Conservation (phyloP, 1,140 invertebrate genomes). For the Drosophila suzukii region DNA sequence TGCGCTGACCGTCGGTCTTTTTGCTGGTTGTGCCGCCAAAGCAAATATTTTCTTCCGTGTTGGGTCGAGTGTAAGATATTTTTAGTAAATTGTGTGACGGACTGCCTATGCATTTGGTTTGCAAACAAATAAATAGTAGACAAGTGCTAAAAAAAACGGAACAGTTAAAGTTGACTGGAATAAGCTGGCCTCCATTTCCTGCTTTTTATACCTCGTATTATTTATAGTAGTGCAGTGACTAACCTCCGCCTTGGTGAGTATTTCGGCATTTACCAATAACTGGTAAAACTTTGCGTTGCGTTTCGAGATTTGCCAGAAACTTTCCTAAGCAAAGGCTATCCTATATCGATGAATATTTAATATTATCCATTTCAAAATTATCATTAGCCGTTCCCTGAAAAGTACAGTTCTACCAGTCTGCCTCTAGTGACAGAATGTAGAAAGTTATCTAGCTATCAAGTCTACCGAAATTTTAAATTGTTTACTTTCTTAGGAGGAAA, state of each 20-base stretch:
- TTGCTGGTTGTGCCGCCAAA: neutral
- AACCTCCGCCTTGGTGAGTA: constrained; percentile 9
- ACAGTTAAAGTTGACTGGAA: neutral
- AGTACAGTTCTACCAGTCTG: neutral
- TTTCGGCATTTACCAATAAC: neutral
- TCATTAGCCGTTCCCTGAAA: neutral
- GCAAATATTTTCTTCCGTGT: neutral
- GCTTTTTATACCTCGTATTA: neutral
- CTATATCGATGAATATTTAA: too few species aligned
- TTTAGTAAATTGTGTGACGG: neutral
- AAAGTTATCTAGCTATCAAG: constrained; percentile 11
- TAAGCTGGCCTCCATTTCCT: neutral
- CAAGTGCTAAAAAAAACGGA: constrained; percentile 1
- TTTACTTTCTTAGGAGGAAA: constrained; percentile 13
- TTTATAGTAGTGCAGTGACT: neutral
- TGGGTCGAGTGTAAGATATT: constrained; percentile 8
- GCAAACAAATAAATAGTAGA: neutral
- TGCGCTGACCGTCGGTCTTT: neutral
- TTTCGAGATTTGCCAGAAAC: too few species aligned
- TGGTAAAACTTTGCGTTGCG: neutral
- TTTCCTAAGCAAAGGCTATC: too few species aligned
- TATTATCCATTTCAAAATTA: too few species aligned
- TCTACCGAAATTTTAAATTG: constrained; percentile 22
- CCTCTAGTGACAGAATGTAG: neutral
- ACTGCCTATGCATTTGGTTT: neutral